These are phyloP conservation scores for Eugnorisma glareosa DNA, from an alignment of 2,888 invertebrate genomes.

Conservation along the genomic window DNA sequence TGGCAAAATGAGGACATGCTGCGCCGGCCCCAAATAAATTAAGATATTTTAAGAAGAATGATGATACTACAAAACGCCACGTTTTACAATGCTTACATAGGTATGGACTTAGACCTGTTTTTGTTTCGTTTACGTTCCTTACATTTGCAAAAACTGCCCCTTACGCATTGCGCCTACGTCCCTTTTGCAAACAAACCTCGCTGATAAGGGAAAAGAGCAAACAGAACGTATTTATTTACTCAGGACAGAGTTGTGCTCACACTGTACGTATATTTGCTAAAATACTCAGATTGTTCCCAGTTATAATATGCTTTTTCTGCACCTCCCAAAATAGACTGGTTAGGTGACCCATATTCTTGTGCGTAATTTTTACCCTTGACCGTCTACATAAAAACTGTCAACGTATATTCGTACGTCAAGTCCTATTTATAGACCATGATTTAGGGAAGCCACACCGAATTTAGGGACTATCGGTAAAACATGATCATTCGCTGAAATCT, in stretches of 20 bases:
- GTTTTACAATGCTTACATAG: background rate
- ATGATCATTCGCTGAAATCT: background rate
- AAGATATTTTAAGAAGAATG: background rate
- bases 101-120: background rate
- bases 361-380: background rate
- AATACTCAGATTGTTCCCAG: constrained; percentile 1
- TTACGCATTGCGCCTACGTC: background rate
- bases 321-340: constrained; percentile 2
- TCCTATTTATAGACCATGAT: background rate
- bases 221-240: constrained; percentile 20
- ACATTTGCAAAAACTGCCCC: background rate
- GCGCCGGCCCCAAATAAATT: background rate
- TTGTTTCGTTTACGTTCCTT: background rate
- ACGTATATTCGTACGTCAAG: background rate
- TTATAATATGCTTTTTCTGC: background rate
- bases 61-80: background rate
- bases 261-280: background rate
- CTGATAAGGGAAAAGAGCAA: constrained; percentile 11
- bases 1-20: background rate
- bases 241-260: background rate
- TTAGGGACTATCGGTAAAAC: background rate
- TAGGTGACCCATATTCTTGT: background rate
- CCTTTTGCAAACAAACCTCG: constrained; percentile 14
- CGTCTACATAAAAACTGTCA: background rate
- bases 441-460: background rate